Evolutionary conservation across 2,888 invertebrate genomes (phyloP).

Genomic region (Pollenia angustigena): DNA sequence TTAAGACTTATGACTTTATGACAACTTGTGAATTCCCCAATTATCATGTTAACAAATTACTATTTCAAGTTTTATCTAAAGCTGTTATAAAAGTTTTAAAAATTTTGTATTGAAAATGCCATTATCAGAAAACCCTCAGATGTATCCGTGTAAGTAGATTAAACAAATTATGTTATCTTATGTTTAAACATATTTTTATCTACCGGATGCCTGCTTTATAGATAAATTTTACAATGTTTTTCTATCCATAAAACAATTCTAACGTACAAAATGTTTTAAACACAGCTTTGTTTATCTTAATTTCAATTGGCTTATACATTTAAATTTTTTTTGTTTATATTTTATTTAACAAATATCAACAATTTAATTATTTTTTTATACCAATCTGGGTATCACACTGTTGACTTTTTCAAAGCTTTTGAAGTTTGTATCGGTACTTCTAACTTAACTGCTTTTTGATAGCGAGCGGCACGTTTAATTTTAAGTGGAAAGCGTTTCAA

Average conservation of each 20-base stretch:
- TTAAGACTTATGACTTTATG: no score
- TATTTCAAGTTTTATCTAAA: no score
- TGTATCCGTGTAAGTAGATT: background rate
- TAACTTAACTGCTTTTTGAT: background rate
- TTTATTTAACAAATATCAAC: conserved; percentile 65
- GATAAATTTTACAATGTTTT: conserved; percentile 36
- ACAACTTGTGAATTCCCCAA: no score
- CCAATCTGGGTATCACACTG: conserved; percentile 3
- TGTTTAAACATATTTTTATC: conserved; percentile 63
- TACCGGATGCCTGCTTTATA: conserved; percentile 48
- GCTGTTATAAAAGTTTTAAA: no score
- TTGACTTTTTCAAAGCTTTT: conserved; percentile 25
- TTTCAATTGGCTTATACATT: conserved; percentile 46
- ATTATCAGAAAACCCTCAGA: background rate
- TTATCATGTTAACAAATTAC: no score
- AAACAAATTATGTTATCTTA: conserved; percentile 31
- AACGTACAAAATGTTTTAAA: conserved; percentile 33
- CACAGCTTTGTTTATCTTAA: conserved; percentile 54
- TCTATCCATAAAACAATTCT: background rate
- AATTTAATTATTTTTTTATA: conserved; percentile 64
- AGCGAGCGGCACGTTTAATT: conserved; percentile 61
- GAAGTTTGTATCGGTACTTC: conserved; percentile 9
- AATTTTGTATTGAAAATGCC: background rate
- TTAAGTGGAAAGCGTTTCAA: conserved; percentile 47
- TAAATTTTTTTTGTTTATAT: background rate